Conservation (phyloP, 2,113 vertebrate genomes). For the Vireo altiloquus region DNA sequence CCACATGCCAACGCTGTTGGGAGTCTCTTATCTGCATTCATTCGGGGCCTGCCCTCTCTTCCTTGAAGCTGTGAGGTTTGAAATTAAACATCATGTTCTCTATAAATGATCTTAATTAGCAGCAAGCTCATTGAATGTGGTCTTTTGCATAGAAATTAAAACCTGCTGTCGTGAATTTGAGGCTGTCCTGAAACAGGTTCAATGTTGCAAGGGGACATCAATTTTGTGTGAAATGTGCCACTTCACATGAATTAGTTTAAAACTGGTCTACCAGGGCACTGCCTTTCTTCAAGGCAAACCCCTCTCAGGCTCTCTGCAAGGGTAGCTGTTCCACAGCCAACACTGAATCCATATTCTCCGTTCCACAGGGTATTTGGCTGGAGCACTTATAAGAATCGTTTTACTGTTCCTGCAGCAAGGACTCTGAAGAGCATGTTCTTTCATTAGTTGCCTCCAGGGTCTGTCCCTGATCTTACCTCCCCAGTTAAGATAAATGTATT, state of each 20-base stretch:
- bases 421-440: not conserved
- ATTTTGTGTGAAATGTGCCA: not conserved
- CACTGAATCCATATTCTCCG: rapidly evolving
- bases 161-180: not conserved
- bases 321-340: not conserved
- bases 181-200: not conserved
- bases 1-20: not conserved
- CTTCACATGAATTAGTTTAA: not conserved
- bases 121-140: not conserved
- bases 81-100: not conserved
- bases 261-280: not conserved
- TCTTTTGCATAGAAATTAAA: constrained; percentile 16
- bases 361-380: not conserved
- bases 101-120: constrained; percentile 28
- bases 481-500: not conserved
- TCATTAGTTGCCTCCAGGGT: not conserved
- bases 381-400: not conserved
- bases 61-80: not conserved
- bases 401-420: not conserved
- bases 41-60: not conserved
- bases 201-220: not conserved
- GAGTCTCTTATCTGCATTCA: not conserved
- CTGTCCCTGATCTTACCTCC: not conserved
- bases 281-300: not conserved
- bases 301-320: not conserved